Evolutionary conservation across 2,888 invertebrate genomes (phyloP).

Genomic region (Mycogona germanica): DNA sequence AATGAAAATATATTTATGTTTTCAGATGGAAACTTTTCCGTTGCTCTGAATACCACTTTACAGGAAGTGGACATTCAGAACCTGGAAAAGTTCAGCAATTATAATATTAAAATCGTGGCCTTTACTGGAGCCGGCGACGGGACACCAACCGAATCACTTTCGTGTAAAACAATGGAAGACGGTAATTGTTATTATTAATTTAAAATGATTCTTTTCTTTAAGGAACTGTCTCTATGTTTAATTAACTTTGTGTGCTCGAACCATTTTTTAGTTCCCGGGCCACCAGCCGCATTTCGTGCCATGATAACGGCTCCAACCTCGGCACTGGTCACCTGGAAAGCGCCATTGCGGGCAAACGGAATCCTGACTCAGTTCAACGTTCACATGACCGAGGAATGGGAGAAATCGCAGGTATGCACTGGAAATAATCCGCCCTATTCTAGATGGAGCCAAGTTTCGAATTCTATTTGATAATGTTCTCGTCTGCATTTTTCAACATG

Average conservation of each 20-base stretch:
- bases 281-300: constrained; percentile 85
- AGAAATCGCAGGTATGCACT: constrained; percentile 26
- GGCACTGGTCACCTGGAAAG: constrained; percentile 86
- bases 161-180: constrained; percentile 91
- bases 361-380: constrained; percentile 86
- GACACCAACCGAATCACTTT: constrained; percentile 71
- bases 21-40: constrained; percentile 10
- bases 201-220: background rate
- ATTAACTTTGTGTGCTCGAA: background rate
- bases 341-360: constrained; percentile 84
- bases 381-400: constrained; percentile 46
- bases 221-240: background rate
- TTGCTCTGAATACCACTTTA: constrained; percentile 4
- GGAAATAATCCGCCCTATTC: background rate
- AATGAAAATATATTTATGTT: too few relatives aligned
- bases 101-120: constrained; percentile 90
- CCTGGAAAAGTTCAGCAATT: constrained; percentile 88
- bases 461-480: background rate
- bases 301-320: constrained; percentile 82
- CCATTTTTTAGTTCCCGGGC: constrained; percentile 62
- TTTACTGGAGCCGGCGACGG: constrained; percentile 93
- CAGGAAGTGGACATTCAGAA: constrained; percentile 47
- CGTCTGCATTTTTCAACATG: background rate
- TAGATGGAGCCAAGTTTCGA: background rate
- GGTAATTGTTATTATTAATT: constrained; percentile 43